Percentiles rank a stretch among this genome's conserved stretches.
Conservation (phyloP, 2,113 vertebrate species). For the Istiophorus platypterus region DNA sequence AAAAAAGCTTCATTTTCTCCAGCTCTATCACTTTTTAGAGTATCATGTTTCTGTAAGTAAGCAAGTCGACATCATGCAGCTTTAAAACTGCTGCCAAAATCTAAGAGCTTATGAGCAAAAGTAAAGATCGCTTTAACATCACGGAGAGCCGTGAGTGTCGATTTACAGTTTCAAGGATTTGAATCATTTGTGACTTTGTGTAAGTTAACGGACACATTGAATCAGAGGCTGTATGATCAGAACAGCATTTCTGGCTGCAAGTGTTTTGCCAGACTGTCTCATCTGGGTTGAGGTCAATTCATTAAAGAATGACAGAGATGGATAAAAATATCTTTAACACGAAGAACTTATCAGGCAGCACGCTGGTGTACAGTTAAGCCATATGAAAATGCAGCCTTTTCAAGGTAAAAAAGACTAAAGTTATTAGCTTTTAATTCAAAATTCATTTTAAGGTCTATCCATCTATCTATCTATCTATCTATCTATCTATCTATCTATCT, state of each 20-base stretch:
- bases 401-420: no score
- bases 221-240: neutral
- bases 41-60: neutral
- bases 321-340: neutral
- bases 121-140: slow-evolving; percentile 10
- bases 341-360: neutral
- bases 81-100: neutral
- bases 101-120: neutral
- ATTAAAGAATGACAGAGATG: neutral
- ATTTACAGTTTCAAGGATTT: slow-evolving; percentile 3
- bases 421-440: no score
- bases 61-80: neutral
- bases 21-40: neutral
- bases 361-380: no score
- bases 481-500: no score
- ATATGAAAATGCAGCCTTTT: no score
- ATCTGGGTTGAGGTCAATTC: neutral
- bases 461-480: no score
- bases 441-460: no score
- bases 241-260: neutral
- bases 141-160: slow-evolving; percentile 11
- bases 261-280: slow-evolving; percentile 12
- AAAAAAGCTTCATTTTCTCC: neutral
- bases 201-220: neutral
- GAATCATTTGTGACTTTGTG: slow-evolving; percentile 31